Base-by-base conservation (phyloP, 23 tunicate genomes). In the Aplidium turbinatum region DNA sequence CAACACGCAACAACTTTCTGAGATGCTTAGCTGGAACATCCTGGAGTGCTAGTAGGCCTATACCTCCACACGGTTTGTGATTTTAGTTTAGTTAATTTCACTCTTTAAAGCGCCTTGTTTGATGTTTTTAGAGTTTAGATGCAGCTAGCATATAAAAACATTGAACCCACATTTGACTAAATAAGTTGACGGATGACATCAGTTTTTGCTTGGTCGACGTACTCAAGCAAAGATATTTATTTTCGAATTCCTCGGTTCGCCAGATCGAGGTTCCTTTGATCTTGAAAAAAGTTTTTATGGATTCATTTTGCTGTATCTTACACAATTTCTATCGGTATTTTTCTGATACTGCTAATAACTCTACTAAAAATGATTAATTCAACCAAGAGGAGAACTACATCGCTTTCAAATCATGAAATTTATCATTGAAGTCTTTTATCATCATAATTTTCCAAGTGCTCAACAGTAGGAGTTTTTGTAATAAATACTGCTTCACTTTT, bases 241-340 rank as follows among this genome's bases (percentile, higher is more conserved):
- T 54, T 54, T 54, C 21, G 61, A 16, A 54, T 54, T 54, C 61
- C 22, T 54, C 22, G 22, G 21, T 16, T 25, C 19, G 61, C 61
- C 61, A n/a, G 24, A 54, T n/a, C 61, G 22, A 16, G 61, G 61
- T 54, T 54, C 23, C 61, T 54, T 54, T 13, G 61, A 54, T 54
- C 61, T 54, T 54, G 61, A 54, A 54, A 54, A 54, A 16, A 54
- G 61, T 54, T 54, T 54, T 54, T n/a, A 54, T n/a, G 5, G 61
- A n/a, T 54, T 54, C 61, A 54, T 54, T 25, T 9, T 54, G 61
- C 61, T 54, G 61, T 54, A 54, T 5, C 21, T 54, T 25, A 9
- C 50, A 16, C 50, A 42, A 42, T 42, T 42, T 16, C 50, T 42
- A 11, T 42, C 16, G 50, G 50, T 11, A n/a, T 54, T 54, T 21